A percentile compares a stretch with the other conserved stretches of the same genome.
phyloP scores from a whole-genome alignment of 2,888 invertebrate species.

The Caenorhabditis plicata region DNA sequence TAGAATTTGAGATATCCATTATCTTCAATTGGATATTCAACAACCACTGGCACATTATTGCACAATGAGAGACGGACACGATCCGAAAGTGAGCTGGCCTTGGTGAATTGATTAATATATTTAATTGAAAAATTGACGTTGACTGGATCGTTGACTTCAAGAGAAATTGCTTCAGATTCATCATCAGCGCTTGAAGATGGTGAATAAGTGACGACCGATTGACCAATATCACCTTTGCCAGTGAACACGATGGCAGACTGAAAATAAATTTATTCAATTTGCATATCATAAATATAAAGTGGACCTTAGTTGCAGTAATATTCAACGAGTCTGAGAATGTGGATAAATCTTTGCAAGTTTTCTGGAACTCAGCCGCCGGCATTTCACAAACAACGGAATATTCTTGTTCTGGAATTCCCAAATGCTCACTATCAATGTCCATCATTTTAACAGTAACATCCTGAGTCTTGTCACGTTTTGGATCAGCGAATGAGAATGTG shows the following conservation, averaged over 20 bases:
- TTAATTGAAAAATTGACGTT: constrained; percentile 85
- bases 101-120: constrained; percentile 95
- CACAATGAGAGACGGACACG: constrained; percentile 59
- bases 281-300: constrained; percentile 77
- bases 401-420: constrained; percentile 95
- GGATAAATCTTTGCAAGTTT: constrained; percentile 91
- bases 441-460: constrained; percentile 88
- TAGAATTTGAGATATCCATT: constrained; percentile 96
- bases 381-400: constrained; percentile 94
- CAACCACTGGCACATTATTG: constrained; percentile 59
- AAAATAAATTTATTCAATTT: constrained; percentile 3
- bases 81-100: constrained; percentile 81
- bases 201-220: constrained; percentile 58
- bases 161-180: constrained; percentile 69
- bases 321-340: constrained; percentile 98
- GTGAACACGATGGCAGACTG: constrained; percentile 73
- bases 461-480: constrained; percentile 66
- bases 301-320: constrained; percentile 94
- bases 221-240: constrained; percentile 84
- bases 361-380: constrained; percentile 83
- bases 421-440: constrained; percentile 96
- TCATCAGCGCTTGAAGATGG: constrained; percentile 38
- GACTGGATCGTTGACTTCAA: constrained; percentile 96
- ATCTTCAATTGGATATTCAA: constrained; percentile 78
- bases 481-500: constrained; percentile 79